A percentile compares a stretch with the other conserved stretches of the same genome.
Evolutionary conservation across 2,888 invertebrate genomes (phyloP).

Genomic region (Zygogramma bicolorata): DNA sequence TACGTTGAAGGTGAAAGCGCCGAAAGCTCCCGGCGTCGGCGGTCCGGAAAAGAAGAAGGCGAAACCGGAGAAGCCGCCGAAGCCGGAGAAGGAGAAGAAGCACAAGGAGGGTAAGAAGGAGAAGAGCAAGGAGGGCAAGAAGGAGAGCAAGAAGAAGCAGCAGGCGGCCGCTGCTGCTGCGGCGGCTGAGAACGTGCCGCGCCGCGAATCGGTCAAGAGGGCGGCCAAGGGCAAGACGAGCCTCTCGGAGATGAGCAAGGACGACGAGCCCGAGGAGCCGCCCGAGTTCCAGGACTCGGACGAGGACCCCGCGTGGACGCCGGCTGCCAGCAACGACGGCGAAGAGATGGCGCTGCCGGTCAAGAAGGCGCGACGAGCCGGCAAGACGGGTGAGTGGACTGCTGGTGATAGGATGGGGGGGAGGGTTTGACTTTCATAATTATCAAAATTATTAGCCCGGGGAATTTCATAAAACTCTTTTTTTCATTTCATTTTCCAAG

Average conservation of each 20-base stretch:
- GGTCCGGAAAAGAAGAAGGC: slow-evolving; percentile 45
- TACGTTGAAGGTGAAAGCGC: slow-evolving; percentile 33
- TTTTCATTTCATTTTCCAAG: too few relatives aligned
- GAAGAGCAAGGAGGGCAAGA: slow-evolving; percentile 30
- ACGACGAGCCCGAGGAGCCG: slow-evolving; percentile 71
- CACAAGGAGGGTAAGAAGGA: slow-evolving; percentile 25
- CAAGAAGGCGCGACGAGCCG: slow-evolving; percentile 58
- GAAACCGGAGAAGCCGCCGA: slow-evolving; percentile 31
- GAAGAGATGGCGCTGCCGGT: slow-evolving; percentile 62
- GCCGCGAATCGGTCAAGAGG: slow-evolving; percentile 74
- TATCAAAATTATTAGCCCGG: too few relatives aligned
- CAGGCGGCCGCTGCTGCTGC: slow-evolving; percentile 12
- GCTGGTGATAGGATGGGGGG: neutral
- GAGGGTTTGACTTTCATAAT: too few relatives aligned
- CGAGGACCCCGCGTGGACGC: slow-evolving; percentile 83
- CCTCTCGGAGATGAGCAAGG: slow-evolving; percentile 69
- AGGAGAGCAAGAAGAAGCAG: slow-evolving; percentile 59
- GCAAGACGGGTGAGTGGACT: slow-evolving; percentile 45
- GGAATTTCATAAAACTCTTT: too few relatives aligned
- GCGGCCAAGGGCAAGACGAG: slow-evolving; percentile 77
- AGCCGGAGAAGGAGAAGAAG: slow-evolving; percentile 47
- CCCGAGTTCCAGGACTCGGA: slow-evolving; percentile 71
- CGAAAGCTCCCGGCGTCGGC: slow-evolving; percentile 39
- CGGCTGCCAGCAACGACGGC: slow-evolving; percentile 67
- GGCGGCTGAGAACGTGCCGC: slow-evolving; percentile 70